These are phyloP conservation scores for Zaprionus vittiger DNA, from an alignment of 1,140 invertebrate genomes.

Conservation along the genomic window DNA sequence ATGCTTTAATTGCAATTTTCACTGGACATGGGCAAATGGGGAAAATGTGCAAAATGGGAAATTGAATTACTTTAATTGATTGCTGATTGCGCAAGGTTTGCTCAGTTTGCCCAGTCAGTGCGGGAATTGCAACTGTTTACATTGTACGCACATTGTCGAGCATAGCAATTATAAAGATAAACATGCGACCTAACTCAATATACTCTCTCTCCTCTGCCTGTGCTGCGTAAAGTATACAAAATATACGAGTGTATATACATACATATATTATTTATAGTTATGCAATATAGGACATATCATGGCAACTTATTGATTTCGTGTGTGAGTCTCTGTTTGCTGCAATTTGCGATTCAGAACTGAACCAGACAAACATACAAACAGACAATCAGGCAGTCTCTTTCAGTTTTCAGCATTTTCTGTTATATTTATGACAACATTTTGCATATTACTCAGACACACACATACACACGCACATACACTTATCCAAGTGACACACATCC, in stretches of 20 bases:
- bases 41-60: slow-evolving; percentile 4
- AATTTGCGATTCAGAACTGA: slow-evolving; percentile 19
- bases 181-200: slow-evolving; percentile 6
- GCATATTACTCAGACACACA: slow-evolving; percentile 37
- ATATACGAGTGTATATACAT: background rate
- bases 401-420: slow-evolving; percentile 43
- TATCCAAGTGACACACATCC: slow-evolving; percentile 41
- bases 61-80: slow-evolving; percentile 1
- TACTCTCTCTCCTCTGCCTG: background rate
- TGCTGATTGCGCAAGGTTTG: background rate
- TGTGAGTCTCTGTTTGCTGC: slow-evolving; percentile 11
- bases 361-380: background rate
- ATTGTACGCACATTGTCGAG: background rate
- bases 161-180: slow-evolving; percentile 9
- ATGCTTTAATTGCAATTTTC: slow-evolving; percentile 4
- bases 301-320: slow-evolving; percentile 36
- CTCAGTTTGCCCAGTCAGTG: background rate
- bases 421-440: slow-evolving; percentile 57
- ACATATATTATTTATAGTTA: slow-evolving; percentile 17
- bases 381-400: slow-evolving; percentile 28
- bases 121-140: background rate
- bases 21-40: background rate
- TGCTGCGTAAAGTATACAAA: background rate
- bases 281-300: slow-evolving; percentile 7
- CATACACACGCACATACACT: background rate